Conservation (phyloP, 2,888 invertebrate species). For the Odontomyia ornata region DNA sequence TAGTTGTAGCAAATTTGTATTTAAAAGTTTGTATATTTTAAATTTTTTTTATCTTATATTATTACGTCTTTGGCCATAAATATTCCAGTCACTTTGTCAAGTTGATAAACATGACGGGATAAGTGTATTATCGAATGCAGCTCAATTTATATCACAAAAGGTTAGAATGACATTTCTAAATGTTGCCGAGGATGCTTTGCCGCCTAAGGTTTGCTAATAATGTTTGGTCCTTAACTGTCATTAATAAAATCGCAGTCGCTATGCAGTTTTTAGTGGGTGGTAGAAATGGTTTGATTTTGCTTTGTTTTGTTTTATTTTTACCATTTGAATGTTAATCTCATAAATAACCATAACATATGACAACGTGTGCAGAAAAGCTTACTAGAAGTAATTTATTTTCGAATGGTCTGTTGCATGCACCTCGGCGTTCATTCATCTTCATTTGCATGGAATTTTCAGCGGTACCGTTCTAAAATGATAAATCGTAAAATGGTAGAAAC, state of each 20-base stretch:
- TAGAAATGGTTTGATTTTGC: not conserved
- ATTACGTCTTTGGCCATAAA: constrained; percentile 12
- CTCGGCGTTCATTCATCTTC: too few species aligned
- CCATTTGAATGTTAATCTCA: too few species aligned
- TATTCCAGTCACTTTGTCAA: constrained; percentile 70
- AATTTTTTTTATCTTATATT: constrained; percentile 40
- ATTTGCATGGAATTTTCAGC: too few species aligned
- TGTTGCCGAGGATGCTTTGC: constrained; percentile 40
- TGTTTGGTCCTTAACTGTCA: constrained; percentile 9
- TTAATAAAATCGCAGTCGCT: not conserved
- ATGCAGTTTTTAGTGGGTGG: not conserved
- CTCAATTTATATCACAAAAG: constrained; percentile 73
- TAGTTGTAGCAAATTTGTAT: not conserved
- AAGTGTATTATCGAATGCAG: constrained; percentile 73
- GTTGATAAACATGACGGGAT: constrained; percentile 69
- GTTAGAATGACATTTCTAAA: constrained; percentile 60
- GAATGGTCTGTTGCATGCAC: too few species aligned
- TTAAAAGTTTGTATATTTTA: constrained; percentile 41
- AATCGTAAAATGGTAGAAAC: too few species aligned
- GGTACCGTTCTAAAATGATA: too few species aligned
- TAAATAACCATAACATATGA: too few species aligned
- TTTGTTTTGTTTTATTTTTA: too few species aligned
- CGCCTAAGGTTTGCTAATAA: constrained; percentile 43
- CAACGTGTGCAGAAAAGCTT: too few species aligned
- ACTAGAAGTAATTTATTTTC: too few species aligned